Base-by-base conservation (phyloP, 2,888 invertebrate species). In the Arge pagana region DNA sequence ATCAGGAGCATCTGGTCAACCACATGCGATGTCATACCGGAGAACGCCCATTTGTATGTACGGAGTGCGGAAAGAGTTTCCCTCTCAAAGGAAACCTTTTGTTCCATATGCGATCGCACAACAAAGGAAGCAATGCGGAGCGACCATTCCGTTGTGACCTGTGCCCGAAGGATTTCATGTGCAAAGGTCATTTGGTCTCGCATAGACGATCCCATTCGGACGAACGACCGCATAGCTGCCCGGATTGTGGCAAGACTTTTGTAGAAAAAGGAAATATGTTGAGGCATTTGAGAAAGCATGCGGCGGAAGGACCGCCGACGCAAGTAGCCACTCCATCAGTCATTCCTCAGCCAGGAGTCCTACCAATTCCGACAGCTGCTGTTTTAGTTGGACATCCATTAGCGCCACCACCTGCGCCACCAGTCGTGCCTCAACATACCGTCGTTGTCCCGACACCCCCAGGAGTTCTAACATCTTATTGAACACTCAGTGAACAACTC, bases 61-160 rank as follows among this genome's bases (percentile, higher is more conserved):
- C 85, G 55, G 90, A 90, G 67, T 93, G 92, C 72, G 92, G 92
- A 67, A 92, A 90, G 73, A 89, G 90, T 42, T 92, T 92, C 79
- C 90, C 90, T 0, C 78, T 91, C 41, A 91, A 90, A 78, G 90
- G 89, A 52, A 91, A 92, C 71, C 78, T 92, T 39, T 81, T 93
- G 59, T 92, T 92, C 81, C 92, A 93, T 74, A 89, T 90, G 78
- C 83, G 92, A 53, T 91, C 92, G 59, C 92, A 93, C 77, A 89
- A 88, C 67, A 91, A 91, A 72, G 82, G 83, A 24, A 83, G 82
- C 61, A 83, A 82, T 57, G 84, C 83, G 54, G 83, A 85, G 60
- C 79, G 86, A 51, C 85, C 85, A 2, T 90, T 88, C 77, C 82
- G 87, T 48, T 92, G 92, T 70, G 91, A 91, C 64, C 79, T 92